These are phyloP conservation scores for Sandelia bainsii DNA, from an alignment of 2,797 vertebrate species.

Conservation along the genomic window DNA sequence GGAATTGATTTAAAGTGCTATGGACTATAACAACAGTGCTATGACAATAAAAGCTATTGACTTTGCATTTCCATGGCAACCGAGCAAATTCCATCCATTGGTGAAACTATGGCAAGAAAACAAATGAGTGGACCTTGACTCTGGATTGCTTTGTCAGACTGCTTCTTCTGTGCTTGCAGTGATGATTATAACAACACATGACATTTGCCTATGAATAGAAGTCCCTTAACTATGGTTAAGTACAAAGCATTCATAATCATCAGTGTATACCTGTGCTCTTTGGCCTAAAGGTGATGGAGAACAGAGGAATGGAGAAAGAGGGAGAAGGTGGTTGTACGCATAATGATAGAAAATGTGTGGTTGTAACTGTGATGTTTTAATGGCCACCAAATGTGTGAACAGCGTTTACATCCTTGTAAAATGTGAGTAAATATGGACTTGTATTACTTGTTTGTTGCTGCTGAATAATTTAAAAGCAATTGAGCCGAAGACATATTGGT, in stretches of 20 bases:
- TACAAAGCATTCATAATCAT: background rate
- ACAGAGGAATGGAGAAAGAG: background rate
- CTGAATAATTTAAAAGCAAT: slow-evolving; percentile 82
- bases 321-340: background rate
- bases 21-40: no score
- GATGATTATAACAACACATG: background rate
- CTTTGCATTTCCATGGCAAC: slow-evolving; percentile 18
- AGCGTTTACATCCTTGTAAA: slow-evolving; percentile 73
- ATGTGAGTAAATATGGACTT: slow-evolving; percentile 62
- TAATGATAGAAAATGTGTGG: slow-evolving; percentile 43
- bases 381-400: slow-evolving; percentile 73
- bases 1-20: no score
- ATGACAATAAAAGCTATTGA: no score
- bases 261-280: background rate
- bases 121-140: no score
- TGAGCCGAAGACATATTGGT: slow-evolving; percentile 63
- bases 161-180: no score
- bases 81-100: background rate
- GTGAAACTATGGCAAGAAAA: background rate
- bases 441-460: slow-evolving; percentile 66
- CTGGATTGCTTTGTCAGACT: no score
- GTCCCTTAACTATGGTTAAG: background rate
- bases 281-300: background rate
- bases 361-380: slow-evolving; percentile 74
- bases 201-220: background rate